phyloP scores from a whole-genome alignment of 2,888 invertebrate genomes.

The Phania funesta region DNA sequence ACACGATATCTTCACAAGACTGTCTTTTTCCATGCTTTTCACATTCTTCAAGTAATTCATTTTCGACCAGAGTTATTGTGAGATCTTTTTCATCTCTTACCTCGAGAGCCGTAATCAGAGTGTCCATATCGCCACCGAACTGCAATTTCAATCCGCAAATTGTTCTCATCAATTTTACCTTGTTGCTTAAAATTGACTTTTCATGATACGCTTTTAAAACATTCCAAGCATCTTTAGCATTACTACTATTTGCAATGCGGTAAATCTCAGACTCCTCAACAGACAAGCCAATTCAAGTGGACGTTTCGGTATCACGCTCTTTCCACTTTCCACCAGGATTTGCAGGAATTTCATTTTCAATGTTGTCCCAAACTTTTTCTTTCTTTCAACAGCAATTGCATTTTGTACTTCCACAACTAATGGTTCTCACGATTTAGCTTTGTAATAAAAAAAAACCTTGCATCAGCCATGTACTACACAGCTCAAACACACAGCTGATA shows the following conservation, averaged over 20 bases:
- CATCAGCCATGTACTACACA: no score
- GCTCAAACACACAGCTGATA: no score
- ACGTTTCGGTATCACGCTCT: constrained; percentile 35
- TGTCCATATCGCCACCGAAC: constrained; percentile 23
- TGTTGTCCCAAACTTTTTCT: constrained; percentile 20
- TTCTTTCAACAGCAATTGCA: constrained; percentile 25
- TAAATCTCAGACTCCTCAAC: constrained; percentile 30
- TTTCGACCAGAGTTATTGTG: no score
- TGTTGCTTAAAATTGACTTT: constrained; percentile 27
- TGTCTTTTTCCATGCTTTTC: constrained; percentile 17
- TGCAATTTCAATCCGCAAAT: constrained; percentile 20
- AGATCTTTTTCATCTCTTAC: no score
- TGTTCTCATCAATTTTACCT: constrained; percentile 18
- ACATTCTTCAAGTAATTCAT: no score
- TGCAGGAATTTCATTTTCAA: not conserved
- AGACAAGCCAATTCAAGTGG: constrained; percentile 44
- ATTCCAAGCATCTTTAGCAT: constrained; percentile 36
- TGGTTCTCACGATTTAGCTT: constrained; percentile 24
- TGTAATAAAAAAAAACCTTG: not conserved
- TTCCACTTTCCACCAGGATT: constrained; percentile 26
- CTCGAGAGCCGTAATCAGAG: constrained; percentile 52
- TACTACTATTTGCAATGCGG: constrained; percentile 21
- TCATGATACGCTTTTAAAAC: constrained; percentile 23
- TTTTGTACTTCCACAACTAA: constrained; percentile 24
- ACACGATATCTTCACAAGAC: constrained; percentile 12